Conservation (phyloP, 2,113 vertebrate species). For the Aepyceros melampus region DNA sequence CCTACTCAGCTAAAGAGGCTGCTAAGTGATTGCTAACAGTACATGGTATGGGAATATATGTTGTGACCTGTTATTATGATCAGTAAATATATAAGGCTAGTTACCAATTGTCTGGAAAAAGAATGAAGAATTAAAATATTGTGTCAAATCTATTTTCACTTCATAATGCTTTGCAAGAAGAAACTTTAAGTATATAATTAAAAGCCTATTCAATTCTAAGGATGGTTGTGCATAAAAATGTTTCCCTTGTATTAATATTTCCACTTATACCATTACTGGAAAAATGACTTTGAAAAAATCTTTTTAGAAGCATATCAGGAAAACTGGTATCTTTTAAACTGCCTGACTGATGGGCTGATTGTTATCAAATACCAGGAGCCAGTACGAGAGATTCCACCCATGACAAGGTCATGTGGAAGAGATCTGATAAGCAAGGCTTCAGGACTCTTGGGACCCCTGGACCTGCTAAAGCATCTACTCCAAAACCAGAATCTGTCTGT, state of each 20-base stretch:
- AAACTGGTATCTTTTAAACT: background rate
- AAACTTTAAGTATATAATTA: background rate
- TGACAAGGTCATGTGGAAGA: too few relatives aligned
- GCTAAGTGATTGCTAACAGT: slow-evolving; percentile 19
- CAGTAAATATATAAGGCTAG: slow-evolving; percentile 6
- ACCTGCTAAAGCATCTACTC: too few relatives aligned
- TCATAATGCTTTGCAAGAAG: background rate
- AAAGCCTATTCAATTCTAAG: background rate
- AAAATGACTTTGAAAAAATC: background rate
- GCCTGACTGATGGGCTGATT: background rate
- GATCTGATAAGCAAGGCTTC: too few relatives aligned
- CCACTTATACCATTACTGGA: background rate
- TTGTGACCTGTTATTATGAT: slow-evolving; percentile 22
- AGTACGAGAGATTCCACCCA: too few relatives aligned
- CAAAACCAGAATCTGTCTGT: too few relatives aligned
- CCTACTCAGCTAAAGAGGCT: slow-evolving; percentile 2
- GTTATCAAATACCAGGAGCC: background rate
- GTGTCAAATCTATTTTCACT: background rate
- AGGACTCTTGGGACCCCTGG: too few relatives aligned
- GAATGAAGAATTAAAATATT: background rate
- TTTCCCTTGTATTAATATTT: background rate
- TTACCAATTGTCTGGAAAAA: background rate
- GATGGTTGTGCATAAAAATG: background rate
- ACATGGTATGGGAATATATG: background rate
- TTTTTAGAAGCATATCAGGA: background rate